Percentiles rank a stretch among this genome's conserved stretches.
Conservation (phyloP, 1,140 invertebrate genomes). For the Melipona quadrifasciata region DNA sequence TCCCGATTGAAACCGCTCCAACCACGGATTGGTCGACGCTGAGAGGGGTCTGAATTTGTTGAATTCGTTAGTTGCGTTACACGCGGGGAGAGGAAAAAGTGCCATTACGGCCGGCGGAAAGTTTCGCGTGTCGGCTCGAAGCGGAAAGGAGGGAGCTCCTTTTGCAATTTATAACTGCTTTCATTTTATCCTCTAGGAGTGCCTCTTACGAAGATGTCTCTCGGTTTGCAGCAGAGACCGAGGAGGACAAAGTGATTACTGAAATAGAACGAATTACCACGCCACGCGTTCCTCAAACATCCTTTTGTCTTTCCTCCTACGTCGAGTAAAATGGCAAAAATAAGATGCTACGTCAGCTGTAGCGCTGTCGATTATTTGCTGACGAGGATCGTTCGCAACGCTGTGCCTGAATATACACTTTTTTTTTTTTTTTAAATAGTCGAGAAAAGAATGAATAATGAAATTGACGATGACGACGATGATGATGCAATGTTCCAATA, state of each 20-base stretch:
- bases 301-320: conserved; percentile 1
- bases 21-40: neutral
- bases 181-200: neutral
- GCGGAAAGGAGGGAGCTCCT: neutral
- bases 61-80: neutral
- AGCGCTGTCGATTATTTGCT: neutral
- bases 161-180: neutral
- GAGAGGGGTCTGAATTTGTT: neutral
- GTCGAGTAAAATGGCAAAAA: neutral
- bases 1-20: neutral
- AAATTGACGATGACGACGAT: no score
- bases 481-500: no score
- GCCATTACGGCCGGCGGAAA: neutral
- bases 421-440: neutral
- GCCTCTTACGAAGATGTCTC: neutral
- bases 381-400: neutral
- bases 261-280: conserved; percentile 24
- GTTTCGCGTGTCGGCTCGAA: neutral
- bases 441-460: no score
- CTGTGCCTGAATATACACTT: neutral
- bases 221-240: neutral
- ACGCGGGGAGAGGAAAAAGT: no score
- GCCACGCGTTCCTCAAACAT: neutral
- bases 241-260: conserved; percentile 8
- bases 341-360: neutral